Evolutionary conservation across 2,113 vertebrate genomes (phyloP).

Genomic region (Hippotragus niger): DNA sequence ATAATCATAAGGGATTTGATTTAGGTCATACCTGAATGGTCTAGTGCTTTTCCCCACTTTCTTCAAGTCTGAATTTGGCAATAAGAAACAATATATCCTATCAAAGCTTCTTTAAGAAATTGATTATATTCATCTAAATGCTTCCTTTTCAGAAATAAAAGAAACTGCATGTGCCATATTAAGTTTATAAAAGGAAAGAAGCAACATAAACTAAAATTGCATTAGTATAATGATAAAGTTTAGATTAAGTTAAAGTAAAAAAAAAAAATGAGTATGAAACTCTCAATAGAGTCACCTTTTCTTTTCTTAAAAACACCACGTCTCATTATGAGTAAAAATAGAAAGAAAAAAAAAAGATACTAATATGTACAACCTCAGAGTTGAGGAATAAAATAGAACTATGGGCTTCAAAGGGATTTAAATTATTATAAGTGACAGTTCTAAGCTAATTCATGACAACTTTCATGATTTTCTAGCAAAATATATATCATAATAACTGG

Average conservation of each 20-base stretch:
- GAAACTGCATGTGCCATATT: neutral
- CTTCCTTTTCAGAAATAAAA: neutral
- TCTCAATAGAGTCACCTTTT: neutral
- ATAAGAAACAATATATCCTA: neutral
- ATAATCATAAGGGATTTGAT: neutral
- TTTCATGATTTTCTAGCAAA: neutral
- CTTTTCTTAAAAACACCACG: neutral
- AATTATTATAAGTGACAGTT: neutral
- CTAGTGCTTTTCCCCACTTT: neutral
- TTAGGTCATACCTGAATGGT: neutral
- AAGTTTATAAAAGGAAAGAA: neutral
- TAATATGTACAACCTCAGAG: neutral
- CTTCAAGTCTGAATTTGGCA: neutral
- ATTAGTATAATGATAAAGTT: neutral
- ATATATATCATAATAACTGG: neutral
- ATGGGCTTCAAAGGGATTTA: neutral
- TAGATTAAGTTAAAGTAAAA: conserved; percentile 8
- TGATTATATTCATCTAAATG: neutral
- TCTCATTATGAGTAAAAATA: neutral
- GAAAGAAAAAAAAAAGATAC: neutral
- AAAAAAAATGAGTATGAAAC: neutral
- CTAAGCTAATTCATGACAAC: neutral
- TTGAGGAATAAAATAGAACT: neutral
- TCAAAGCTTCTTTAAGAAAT: neutral
- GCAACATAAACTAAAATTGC: neutral